Conservation (phyloP, 2,888 invertebrate genomes). For the Lasioglossum oenotherae region DNA sequence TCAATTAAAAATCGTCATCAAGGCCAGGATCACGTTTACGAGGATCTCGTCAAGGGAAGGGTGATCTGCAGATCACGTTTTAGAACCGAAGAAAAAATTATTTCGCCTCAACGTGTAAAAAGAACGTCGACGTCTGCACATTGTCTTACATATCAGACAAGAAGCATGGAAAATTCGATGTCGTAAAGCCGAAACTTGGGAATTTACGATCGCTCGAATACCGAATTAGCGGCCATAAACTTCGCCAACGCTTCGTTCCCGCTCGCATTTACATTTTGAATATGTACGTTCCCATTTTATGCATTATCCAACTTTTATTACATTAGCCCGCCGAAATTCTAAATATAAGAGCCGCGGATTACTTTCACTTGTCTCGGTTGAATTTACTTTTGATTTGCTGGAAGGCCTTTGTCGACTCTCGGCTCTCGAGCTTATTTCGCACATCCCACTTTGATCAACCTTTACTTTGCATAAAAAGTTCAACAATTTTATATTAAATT, state of each 20-base stretch:
- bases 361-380: not conserved
- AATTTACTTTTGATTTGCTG: too few species aligned
- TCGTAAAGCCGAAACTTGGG: constrained; percentile 7
- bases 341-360: not conserved
- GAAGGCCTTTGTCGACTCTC: too few species aligned
- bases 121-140: not conserved
- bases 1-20: not conserved
- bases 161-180: not conserved
- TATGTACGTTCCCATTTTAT: not conserved
- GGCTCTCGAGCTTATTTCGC: too few species aligned
- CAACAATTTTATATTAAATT: too few species aligned
- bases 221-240: not conserved
- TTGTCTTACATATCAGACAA: not conserved
- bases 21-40: not conserved
- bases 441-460: too few species aligned
- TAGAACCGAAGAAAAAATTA: not conserved
- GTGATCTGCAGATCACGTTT: too few species aligned
- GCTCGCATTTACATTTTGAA: constrained; percentile 1
- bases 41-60: too few species aligned
- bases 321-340: not conserved
- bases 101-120: not conserved
- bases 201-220: constrained; percentile 6
- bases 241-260: not conserved
- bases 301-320: not conserved
- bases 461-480: too few species aligned